Evolutionary conservation across 2,113 vertebrate species (phyloP).

Genomic region (Chunga burmeisteri): DNA sequence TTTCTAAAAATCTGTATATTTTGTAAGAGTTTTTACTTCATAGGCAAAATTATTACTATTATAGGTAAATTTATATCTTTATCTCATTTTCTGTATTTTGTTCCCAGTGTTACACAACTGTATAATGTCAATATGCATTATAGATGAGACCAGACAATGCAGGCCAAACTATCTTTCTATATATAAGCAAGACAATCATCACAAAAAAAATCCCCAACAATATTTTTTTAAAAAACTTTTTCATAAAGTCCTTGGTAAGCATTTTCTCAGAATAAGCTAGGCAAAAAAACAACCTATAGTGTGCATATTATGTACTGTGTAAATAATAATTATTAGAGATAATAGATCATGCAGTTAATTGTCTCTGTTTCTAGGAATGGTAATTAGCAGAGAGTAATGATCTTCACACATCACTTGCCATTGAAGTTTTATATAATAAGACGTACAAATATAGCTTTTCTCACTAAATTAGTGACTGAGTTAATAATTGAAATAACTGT

Average conservation of each 20-base stretch:
- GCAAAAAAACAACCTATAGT: neutral
- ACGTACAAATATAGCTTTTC: neutral
- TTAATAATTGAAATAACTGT: neutral
- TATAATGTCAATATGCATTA: neutral
- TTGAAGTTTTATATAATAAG: neutral
- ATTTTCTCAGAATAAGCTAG: neutral
- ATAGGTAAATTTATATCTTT: neutral
- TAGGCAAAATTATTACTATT: neutral
- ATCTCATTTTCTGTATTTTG: neutral
- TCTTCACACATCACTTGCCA: neutral
- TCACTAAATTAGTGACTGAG: neutral
- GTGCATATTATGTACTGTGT: neutral
- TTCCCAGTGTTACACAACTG: neutral
- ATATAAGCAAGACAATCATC: neutral
- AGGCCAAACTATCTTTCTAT: neutral
- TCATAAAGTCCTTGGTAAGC: neutral
- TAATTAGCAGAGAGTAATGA: conserved; percentile 17
- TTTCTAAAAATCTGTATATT: neutral
- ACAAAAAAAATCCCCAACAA: neutral
- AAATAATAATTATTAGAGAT: conserved; percentile 36
- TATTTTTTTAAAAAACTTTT: neutral
- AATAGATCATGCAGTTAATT: neutral
- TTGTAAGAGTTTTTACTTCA: neutral
- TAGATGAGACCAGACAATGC: neutral
- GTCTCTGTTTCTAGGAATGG: neutral